Evolutionary conservation across 2,113 vertebrate genomes (phyloP), one percentile per base, ranked within the genome.

Genomic region (Kobus ellipsiprymnus): DNA sequence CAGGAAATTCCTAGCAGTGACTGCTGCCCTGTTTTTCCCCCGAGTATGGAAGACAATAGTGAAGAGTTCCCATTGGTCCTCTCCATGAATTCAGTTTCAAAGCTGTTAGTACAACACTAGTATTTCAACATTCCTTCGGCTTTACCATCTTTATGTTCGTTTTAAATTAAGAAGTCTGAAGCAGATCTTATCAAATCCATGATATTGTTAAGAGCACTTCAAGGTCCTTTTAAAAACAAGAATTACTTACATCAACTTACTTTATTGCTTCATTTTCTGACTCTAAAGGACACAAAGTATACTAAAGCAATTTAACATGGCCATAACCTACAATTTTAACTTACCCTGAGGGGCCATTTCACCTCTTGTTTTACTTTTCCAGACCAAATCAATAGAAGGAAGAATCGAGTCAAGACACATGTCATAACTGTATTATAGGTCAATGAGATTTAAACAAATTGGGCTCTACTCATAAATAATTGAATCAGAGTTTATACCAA

Each of bases 331-430:
- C 98, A 98, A 98, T 98, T 98, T 98, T 98, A 98, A 98, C 98
- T 98, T 98, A 98, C 87, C 97, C 98, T 98, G 88, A 98, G 98
- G 98, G 98, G 97, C 97, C 97, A 98, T 98, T 98, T 98, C 97
- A 98, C 97, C 98, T 98, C 98, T 98, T 97, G 82, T 98, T 98
- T 98, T 98, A 98, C 97, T 98, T 98, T 98, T 98, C 97, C 96
- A 98, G 96, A 97, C 93, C 95, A 98, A 98, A 99, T 98, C 95
- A 98, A 98, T 0, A 50, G 90, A 97, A 89, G 96, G 96, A 96
- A 98, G 97, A 98, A 98, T 98, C 97, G 97, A 98, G 96, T 98
- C 95, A 98, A 98, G 83, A 98, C 97, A 98, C 93, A 96, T 95
- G 93, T 98, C 98, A 98, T 98, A 98, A 98, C 97, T 97, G 90